Conservation (phyloP, 1,140 invertebrate genomes). For the Tribolium madens region DNA sequence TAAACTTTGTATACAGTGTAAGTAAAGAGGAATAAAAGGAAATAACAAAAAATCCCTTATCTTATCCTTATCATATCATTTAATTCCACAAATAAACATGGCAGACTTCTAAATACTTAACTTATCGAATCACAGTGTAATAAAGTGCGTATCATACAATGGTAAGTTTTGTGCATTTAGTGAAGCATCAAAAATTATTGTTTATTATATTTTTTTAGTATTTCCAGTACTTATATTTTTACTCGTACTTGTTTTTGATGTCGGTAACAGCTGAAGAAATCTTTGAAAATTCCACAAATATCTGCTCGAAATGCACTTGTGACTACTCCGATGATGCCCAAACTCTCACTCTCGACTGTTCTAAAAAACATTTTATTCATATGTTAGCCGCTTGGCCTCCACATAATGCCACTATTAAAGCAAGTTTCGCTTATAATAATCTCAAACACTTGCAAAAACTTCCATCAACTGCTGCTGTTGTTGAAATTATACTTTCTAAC, state of each 20-base stretch:
- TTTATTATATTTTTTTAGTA: not conserved
- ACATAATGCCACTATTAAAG: conserved; percentile 62
- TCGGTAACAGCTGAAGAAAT: not conserved
- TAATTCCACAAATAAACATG: too few species aligned
- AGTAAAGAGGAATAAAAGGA: too few species aligned
- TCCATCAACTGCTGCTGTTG: conserved; percentile 62
- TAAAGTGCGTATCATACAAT: too few species aligned
- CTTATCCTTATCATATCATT: too few species aligned
- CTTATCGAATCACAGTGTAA: too few species aligned
- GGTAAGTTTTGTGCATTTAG: too few species aligned
- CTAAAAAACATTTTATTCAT: conserved; percentile 62
- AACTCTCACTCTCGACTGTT: conserved; percentile 62
- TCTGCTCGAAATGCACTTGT: conserved; percentile 4
- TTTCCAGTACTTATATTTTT: not conserved
- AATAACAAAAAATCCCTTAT: too few species aligned
- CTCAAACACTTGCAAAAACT: conserved; percentile 64
- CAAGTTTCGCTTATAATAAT: conserved; percentile 65
- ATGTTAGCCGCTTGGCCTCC: conserved; percentile 67
- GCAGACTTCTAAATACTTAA: too few species aligned
- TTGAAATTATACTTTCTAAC: conserved; percentile 65
- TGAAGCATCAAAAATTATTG: too few species aligned
- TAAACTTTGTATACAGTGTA: too few species aligned
- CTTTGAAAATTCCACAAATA: not conserved
- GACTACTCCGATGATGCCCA: not conserved
- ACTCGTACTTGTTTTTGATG: not conserved